phyloP scores from a whole-genome alignment of 1,140 invertebrate species.

The Camponotus vicinus region DNA sequence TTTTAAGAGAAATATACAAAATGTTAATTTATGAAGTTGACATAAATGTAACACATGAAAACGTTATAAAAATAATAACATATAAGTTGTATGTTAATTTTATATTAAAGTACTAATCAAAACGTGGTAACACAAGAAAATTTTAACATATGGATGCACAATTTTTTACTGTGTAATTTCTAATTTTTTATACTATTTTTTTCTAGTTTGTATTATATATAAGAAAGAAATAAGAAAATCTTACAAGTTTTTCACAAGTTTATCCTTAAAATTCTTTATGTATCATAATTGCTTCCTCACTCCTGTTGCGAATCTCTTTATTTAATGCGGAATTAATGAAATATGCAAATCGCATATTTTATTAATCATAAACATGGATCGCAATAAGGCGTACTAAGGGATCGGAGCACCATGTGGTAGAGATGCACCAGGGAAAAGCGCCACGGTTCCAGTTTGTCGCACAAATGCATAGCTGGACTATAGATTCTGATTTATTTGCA shows the following conservation, averaged over 20 bases:
- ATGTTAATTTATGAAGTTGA: too few relatives aligned
- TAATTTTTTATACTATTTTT: too few relatives aligned
- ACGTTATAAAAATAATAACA: too few relatives aligned
- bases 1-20: too few relatives aligned
- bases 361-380: neutral
- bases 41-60: too few relatives aligned
- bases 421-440: neutral
- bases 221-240: neutral
- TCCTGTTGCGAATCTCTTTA: neutral
- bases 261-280: neutral
- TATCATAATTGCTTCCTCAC: neutral
- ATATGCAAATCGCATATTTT: neutral
- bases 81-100: too few relatives aligned
- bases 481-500: conserved; percentile 43
- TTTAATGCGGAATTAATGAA: neutral
- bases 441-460: neutral
- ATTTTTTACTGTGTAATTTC: too few relatives aligned
- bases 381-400: neutral
- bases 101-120: too few relatives aligned
- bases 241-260: too few relatives aligned
- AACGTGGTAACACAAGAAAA: too few relatives aligned
- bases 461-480: conserved; percentile 8
- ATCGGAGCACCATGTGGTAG: neutral
- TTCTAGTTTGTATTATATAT: neutral
- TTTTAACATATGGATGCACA: too few relatives aligned